Evolutionary conservation across 2,888 invertebrate genomes (phyloP).

Genomic region (Mythimna lalbum): DNA sequence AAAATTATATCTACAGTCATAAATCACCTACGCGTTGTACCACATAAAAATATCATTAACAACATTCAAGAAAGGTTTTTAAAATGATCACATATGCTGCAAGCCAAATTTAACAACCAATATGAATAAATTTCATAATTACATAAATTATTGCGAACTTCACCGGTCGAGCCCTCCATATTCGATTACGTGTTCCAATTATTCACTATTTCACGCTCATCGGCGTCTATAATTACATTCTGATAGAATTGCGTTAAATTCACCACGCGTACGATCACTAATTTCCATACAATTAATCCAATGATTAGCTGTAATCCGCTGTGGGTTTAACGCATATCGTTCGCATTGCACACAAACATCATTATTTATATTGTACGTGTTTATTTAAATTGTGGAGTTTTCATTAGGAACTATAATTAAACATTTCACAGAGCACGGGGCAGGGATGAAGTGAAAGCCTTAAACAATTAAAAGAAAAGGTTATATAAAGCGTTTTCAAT

Average conservation of each 20-base stretch:
- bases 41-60: conserved; percentile 19
- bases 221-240: conserved; percentile 88
- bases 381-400: conserved; percentile 67
- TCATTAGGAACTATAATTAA: conserved; percentile 72
- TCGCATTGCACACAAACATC: conserved; percentile 68
- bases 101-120: conserved; percentile 9
- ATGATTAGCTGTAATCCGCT: conserved; percentile 85
- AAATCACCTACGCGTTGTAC: conserved; percentile 52
- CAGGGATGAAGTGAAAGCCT: conserved; percentile 70
- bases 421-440: conserved; percentile 67
- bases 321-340: conserved; percentile 76
- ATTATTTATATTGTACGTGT: conserved; percentile 63
- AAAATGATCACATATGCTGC: not conserved
- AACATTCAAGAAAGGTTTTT: conserved; percentile 1
- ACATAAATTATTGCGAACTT: conserved; percentile 56
- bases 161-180: conserved; percentile 59
- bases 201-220: conserved; percentile 87
- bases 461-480: conserved; percentile 85
- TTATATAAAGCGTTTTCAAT: conserved; percentile 86
- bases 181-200: conserved; percentile 78
- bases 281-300: conserved; percentile 87
- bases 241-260: conserved; percentile 87
- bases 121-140: conserved; percentile 60
- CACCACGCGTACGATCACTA: conserved; percentile 81
- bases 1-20: conserved; percentile 58